Evolutionary conservation across 64 coral and sea anemone genomes (phyloP), one percentile per base, ranked within the genome.

Genomic region (Stichodactyla mertensii): DNA sequence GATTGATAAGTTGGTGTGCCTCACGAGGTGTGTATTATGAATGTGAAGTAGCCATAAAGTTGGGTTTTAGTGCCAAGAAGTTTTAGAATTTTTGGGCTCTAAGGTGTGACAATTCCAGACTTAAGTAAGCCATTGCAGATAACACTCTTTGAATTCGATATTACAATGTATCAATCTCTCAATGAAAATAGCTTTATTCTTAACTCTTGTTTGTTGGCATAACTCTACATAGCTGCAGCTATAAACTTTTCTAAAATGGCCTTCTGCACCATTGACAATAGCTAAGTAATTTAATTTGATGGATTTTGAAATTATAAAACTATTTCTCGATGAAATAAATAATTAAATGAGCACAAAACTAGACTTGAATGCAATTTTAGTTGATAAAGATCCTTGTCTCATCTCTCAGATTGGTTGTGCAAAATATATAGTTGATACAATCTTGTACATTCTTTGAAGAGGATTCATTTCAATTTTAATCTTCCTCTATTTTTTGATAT

Each of bases 321-420:
- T 74, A 74, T 74, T 74, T 74, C 69, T 28, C 27, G 24, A 74
- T 74, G 69, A 74, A 74, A 74, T 74, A 74, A 74, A 74, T 74
- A 74, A 66, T 70, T 74, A 74, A 74, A 74, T 31, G 24, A 74
- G 69, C 23, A 74, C 69, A 74, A 74, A 74, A 74, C 22, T 28
- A 74, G 7, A 31, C 69, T 74, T 4, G 10, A 23, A 74, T 74
- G 27, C 24, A 23, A 74, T 74, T 31, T 28, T 74, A 5, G 22
- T 13, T 74, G 10, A 31, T 31, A 13, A 28, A 31, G 20, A 31
- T 27, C 24, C 69, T 69, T 20, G n/a, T 69, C 19, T 69, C 64
- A 9, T 69, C 19, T 5, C 14, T 22, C 64, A 69, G 19, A 9
- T 22, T 31, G 1, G 36, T 45, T 27, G 69, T 23, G 27, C 22